phyloP scores from a whole-genome alignment of 2,888 invertebrate genomes.

The Apodemia hepburni region DNA sequence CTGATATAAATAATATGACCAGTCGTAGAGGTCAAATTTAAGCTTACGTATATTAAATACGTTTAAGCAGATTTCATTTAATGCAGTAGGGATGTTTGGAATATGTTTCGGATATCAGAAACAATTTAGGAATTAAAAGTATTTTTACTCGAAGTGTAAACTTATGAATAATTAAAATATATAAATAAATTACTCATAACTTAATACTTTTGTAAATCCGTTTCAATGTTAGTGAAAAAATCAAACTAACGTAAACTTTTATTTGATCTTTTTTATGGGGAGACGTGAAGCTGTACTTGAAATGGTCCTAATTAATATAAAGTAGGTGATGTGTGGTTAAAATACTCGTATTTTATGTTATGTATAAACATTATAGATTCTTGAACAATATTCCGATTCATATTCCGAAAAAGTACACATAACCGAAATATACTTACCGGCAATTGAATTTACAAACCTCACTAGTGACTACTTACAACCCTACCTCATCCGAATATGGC shows the following conservation, averaged over 20 bases:
- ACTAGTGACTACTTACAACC: background rate
- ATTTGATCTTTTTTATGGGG: no score
- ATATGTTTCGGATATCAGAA: background rate
- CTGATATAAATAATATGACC: slow-evolving; percentile 38
- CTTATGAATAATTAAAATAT: no score
- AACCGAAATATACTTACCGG: background rate
- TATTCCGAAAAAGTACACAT: background rate
- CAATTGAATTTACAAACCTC: background rate
- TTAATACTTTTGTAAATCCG: no score
- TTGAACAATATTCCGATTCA: no score
- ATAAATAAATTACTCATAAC: no score
- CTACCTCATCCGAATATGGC: slow-evolving; percentile 34
- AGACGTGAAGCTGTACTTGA: no score
- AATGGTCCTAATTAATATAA: background rate
- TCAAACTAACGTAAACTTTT: no score
- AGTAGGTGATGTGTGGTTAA: no score
- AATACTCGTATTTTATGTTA: no score
- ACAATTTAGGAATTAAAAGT: background rate
- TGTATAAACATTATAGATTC: no score
- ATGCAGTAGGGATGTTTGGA: slow-evolving; percentile 24
- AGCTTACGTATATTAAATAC: slow-evolving; percentile 33
- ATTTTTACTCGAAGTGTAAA: no score
- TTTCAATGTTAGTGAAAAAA: no score
- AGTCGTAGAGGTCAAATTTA: slow-evolving; percentile 37
- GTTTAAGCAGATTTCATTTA: slow-evolving; percentile 28